These are phyloP conservation scores for Brachionus plicatilis DNA, from an alignment of 1,140 invertebrate species.

Conservation along the genomic window DNA sequence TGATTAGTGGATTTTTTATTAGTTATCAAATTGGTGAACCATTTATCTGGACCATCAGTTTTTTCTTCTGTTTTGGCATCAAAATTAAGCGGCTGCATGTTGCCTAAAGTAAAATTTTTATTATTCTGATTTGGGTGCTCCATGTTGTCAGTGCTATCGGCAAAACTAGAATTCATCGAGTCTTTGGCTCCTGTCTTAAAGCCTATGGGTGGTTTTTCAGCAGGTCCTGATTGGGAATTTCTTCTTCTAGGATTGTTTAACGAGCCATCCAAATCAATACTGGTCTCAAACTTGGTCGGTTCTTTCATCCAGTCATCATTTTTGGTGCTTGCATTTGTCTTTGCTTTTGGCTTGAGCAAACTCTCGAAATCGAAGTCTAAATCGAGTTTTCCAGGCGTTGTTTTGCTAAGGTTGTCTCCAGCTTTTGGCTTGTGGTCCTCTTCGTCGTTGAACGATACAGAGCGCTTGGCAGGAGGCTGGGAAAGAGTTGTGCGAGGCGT, in stretches of 20 bases:
- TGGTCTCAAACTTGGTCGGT: neutral
- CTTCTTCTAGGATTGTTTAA: neutral
- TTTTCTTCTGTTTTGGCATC: conserved; percentile 6
- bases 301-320: conserved; percentile 17
- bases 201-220: neutral
- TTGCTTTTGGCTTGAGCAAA: neutral
- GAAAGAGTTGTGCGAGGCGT: neutral
- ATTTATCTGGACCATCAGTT: neutral
- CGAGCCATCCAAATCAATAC: neutral
- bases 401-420: neutral
- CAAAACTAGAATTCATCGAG: conserved; percentile 40
- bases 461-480: neutral
- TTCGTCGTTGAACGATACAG: conserved; percentile 28
- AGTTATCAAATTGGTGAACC: conserved; percentile 8
- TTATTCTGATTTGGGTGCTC: neutral
- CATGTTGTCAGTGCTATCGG: conserved; percentile 31
- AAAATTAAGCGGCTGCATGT: neutral
- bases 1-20: neutral
- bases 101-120: neutral
- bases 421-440: neutral
- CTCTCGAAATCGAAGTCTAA: conserved; percentile 7
- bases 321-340: neutral
- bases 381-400: neutral
- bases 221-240: neutral
- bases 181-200: neutral